Evolutionary conservation across 2,888 invertebrate genomes (phyloP).

Genomic region (Harmothoe impar): DNA sequence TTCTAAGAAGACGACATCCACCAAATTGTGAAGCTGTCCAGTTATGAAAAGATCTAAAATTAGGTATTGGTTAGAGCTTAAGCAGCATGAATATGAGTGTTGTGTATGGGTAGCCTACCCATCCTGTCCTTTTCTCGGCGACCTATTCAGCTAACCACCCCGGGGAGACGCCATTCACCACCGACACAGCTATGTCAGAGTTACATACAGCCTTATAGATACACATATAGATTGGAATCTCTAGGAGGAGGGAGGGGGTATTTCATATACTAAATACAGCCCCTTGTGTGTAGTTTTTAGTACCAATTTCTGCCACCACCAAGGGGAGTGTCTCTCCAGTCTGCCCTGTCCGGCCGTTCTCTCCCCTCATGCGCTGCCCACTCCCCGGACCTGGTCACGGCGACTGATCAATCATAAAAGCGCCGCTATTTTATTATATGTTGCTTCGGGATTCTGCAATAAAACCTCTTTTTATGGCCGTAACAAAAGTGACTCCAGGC

Average conservation of each 20-base stretch:
- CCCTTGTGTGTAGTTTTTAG: neutral
- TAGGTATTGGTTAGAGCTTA: constrained; percentile 1
- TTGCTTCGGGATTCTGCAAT: constrained; percentile 51
- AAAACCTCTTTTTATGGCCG: constrained; percentile 44
- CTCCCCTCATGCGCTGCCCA: neutral
- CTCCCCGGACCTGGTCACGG: constrained; percentile 32
- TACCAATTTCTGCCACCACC: constrained; percentile 26
- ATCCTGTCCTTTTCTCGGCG: too few species aligned
- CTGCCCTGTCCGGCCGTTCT: neutral
- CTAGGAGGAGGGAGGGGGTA: too few species aligned
- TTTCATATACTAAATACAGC: neutral
- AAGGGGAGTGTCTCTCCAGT: neutral
- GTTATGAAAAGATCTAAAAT: constrained; percentile 62
- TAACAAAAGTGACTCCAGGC: constrained; percentile 49
- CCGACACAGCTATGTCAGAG: too few species aligned
- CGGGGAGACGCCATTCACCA: too few species aligned
- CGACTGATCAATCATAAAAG: constrained; percentile 51
- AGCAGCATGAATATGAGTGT: neutral
- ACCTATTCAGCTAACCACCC: too few species aligned
- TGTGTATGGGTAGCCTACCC: neutral
- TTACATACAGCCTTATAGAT: too few species aligned
- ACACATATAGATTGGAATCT: too few species aligned
- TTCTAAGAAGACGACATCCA: neutral
- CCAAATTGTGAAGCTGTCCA: neutral
- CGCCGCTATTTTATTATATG: constrained; percentile 45